Evolutionary conservation across 2,888 invertebrate genomes (phyloP), one percentile per base, ranked within the genome.

Genomic region (Anarsia innoxiella): DNA sequence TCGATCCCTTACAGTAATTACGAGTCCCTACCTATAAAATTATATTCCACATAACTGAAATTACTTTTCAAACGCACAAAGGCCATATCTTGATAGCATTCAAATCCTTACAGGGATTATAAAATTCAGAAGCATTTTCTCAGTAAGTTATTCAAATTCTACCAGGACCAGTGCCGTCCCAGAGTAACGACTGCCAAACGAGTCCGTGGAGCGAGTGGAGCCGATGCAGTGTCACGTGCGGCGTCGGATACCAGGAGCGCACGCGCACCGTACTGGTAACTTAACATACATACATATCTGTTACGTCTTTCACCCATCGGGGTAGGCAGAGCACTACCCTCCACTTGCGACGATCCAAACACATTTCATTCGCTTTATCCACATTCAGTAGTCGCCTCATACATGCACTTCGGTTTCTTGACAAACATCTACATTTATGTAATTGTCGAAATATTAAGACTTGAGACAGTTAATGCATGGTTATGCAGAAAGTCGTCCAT

Each of bases 201-300:
- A 89, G 93, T 1, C 87, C 88, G 28, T 97, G 96, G 96, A 88
- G 93, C 15, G 88, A 89, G 32, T 97, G 96, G 96, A 89, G 91
- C 14, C 82, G 87, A 1, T 97, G 97, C 72, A 93, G 90, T 58
- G 91, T 89, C 2, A 84, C 89, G 11, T 96, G 96, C 71, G 96
- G 96, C 14, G 59, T 79, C 8, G 95, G 95, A 10, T 86, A 87
- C 58, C 88, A 90, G 46, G 88, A 88, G 57, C 88, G 90, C 53
- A 75, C 74, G 43, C 82, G 92, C 45, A 86, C 83, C 49, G 77
- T 93, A 14, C 85, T 88, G 77, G 89, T 90, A 47, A 67, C n/a
- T n/a, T n/a, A n/a, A n/a, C n/a, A n/a, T n/a, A n/a, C n/a, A n/a
- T n/a, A n/a, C n/a, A n/a, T n/a, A n/a, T n/a, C n/a, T n/a, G n/a